phyloP scores from a whole-genome alignment of 2,797 vertebrate species.

The Eulemur albifrons region DNA sequence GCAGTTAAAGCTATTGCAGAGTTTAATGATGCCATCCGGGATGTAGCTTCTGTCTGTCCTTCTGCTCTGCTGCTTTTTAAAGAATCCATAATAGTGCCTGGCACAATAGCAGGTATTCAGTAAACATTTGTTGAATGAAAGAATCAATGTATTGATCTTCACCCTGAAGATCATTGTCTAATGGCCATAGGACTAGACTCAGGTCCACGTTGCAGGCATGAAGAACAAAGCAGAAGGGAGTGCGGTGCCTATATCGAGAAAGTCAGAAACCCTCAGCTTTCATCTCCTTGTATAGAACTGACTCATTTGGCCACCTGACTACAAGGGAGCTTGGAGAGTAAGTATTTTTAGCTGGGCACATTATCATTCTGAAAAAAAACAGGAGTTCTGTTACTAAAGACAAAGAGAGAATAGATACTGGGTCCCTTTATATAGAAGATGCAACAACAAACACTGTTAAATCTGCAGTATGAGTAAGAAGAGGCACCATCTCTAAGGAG shows the following conservation, averaged over 20 bases:
- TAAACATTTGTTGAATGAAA: background rate
- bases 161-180: background rate
- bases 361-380: background rate
- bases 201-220: background rate
- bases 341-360: slow-evolving; percentile 45
- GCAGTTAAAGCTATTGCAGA: background rate
- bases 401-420: background rate
- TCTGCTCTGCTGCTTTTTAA: background rate
- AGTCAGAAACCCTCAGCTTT: slow-evolving; percentile 4
- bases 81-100: background rate
- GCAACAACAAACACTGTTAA: background rate
- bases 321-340: slow-evolving; percentile 38
- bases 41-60: background rate
- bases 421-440: background rate
- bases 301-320: slow-evolving; percentile 31
- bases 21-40: background rate
- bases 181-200: background rate
- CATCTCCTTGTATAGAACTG: slow-evolving; percentile 19
- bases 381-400: slow-evolving; percentile 26
- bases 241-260: background rate
- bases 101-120: background rate
- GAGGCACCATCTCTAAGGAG: background rate
- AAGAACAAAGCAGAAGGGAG: slow-evolving; percentile 25
- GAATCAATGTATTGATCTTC: background rate
- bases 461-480: background rate